phyloP scores from a whole-genome alignment of 2,888 invertebrate genomes.

The Pimpla rufipes region DNA sequence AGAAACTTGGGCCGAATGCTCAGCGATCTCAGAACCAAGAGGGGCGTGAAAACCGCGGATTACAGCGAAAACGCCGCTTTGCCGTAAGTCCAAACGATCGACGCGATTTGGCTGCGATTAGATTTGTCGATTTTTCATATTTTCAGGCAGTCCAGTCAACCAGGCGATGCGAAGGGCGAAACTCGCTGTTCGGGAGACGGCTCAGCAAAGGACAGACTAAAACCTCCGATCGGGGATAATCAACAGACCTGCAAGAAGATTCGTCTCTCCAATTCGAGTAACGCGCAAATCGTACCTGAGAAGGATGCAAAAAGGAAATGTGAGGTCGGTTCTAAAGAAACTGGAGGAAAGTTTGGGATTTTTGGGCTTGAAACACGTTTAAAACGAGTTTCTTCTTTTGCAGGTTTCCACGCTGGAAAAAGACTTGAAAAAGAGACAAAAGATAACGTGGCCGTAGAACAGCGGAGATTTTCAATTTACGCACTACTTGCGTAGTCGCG shows the following conservation, averaged over 20 bases:
- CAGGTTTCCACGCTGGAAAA: conserved; percentile 68
- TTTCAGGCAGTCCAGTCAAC: conserved; percentile 17
- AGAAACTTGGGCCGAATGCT: conserved; percentile 73
- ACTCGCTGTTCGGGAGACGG: neutral
- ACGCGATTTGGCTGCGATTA: neutral
- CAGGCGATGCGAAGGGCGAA: neutral
- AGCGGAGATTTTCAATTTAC: conserved; percentile 11
- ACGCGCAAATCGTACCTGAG: neutral
- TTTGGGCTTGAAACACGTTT: neutral
- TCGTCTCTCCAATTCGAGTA: conserved; percentile 62
- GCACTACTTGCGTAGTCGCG: neutral
- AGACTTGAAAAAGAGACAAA: conserved; percentile 73
- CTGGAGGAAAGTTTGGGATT: neutral
- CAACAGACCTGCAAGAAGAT: conserved; percentile 68
- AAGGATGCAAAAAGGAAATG: conserved; percentile 60
- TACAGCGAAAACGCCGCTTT: conserved; percentile 54
- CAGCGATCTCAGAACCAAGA: conserved; percentile 69
- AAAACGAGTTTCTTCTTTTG: conserved; percentile 28
- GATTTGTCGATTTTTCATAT: neutral
- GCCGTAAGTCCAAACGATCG: conserved; percentile 65
- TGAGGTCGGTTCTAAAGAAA: conserved; percentile 44
- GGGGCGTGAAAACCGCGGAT: conserved; percentile 67
- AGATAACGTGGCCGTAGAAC: conserved; percentile 75
- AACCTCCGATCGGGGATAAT: conserved; percentile 57
- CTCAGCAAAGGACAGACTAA: conserved; percentile 40